A percentile compares a stretch with the other conserved stretches of the same genome.
phyloP scores from a whole-genome alignment of 2,888 invertebrate genomes.

The Xestobium rufovillosum region DNA sequence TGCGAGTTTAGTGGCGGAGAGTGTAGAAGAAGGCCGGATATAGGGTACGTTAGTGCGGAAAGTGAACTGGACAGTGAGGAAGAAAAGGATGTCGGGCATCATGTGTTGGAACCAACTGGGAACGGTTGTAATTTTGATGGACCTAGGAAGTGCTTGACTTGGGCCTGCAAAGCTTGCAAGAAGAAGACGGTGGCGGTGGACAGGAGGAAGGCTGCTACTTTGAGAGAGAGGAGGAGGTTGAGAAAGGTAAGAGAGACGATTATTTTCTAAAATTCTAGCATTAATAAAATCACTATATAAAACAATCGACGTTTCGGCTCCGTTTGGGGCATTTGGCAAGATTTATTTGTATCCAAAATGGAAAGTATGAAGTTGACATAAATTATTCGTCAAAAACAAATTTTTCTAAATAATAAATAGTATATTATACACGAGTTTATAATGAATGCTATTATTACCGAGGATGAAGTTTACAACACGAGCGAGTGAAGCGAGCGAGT shows the following conservation, averaged over 20 bases:
- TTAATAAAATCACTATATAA: too few relatives aligned
- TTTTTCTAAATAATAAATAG: too few relatives aligned
- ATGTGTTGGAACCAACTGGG: slow-evolving; percentile 42
- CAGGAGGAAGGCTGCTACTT: slow-evolving; percentile 92
- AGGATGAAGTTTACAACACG: too few relatives aligned
- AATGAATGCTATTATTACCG: too few relatives aligned
- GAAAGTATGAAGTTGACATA: too few relatives aligned
- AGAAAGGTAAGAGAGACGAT: slow-evolving; percentile 65
- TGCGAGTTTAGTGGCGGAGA: too few relatives aligned
- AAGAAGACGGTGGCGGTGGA: slow-evolving; percentile 94
- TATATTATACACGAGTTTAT: too few relatives aligned
- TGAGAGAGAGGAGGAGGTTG: slow-evolving; percentile 85
- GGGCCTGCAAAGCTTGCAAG: slow-evolving; percentile 98
- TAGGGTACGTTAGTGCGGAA: slow-evolving; percentile 38
- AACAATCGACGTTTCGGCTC: too few relatives aligned
- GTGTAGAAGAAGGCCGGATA: slow-evolving; percentile 25
- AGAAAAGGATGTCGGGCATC: slow-evolving; percentile 40
- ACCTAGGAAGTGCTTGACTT: slow-evolving; percentile 76
- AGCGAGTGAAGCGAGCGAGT: too few relatives aligned
- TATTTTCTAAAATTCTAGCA: too few relatives aligned
- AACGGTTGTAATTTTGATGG: slow-evolving; percentile 37
- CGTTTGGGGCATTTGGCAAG: not conserved
- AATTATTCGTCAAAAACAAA: too few relatives aligned
- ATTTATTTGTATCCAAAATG: slow-evolving; percentile 6
- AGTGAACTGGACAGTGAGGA: slow-evolving; percentile 39